Evolutionary conservation across 2,113 vertebrate genomes (phyloP).

Genomic region (Phyllostomus discolor): DNA sequence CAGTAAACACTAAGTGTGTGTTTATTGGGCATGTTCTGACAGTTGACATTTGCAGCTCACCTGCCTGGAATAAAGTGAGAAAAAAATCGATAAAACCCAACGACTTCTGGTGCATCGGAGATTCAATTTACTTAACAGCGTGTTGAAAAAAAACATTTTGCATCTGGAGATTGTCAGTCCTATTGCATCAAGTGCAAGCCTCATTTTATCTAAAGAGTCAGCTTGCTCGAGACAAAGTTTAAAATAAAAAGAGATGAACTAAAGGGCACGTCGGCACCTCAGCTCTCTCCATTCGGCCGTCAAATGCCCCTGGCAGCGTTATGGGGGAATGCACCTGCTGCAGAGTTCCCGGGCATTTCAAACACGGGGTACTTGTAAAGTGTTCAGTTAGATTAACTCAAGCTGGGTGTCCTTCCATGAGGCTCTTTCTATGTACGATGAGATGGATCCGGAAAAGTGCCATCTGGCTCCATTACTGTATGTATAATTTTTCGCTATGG

Average conservation of each 20-base stretch:
- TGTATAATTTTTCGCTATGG: neutral
- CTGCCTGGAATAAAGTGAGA: neutral
- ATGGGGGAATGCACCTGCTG: neutral
- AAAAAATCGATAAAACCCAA: neutral
- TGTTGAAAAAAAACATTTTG: neutral
- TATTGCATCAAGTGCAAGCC: neutral
- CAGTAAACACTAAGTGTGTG: neutral
- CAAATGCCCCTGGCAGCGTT: neutral
- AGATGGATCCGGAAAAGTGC: neutral
- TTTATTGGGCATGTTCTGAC: neutral
- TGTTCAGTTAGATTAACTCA: neutral
- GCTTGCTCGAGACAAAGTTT: conserved; percentile 21
- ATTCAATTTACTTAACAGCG: neutral
- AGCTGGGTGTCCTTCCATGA: neutral
- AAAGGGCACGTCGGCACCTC: neutral
- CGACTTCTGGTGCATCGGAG: neutral
- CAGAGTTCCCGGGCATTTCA: neutral
- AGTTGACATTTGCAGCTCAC: neutral
- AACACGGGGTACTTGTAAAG: neutral
- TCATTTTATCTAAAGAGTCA: neutral
- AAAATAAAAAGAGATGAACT: neutral
- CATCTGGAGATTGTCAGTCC: neutral
- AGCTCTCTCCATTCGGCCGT: neutral
- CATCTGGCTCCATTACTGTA: neutral
- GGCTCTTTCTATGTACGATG: neutral